Base-by-base conservation (phyloP, 2,113 vertebrate species). In the Petroica traversi region DNA sequence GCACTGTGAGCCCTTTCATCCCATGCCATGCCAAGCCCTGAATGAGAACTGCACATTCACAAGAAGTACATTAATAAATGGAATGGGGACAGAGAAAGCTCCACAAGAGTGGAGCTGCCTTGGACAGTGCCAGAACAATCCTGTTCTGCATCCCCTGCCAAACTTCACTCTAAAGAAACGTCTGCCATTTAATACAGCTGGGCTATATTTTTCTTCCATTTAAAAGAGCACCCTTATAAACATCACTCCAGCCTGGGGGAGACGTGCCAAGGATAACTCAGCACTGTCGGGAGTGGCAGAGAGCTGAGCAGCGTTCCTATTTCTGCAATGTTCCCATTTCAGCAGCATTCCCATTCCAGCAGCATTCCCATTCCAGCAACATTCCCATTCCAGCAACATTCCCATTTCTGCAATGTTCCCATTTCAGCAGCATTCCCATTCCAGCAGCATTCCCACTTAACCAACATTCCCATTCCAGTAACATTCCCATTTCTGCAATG, bases 151-250 rank as follows among this genome's bases (percentile, higher is more conserved):
- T n/a, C 57, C 55, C 23, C 8, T 0, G 9, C 63, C 88, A 85
- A 76, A 36, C 34, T 81, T 80, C 29, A 31, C 25, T 20, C 90
- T 40, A n/a, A 69, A 57, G 83, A 91, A 92, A 79, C 8, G 59
- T 36, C 73, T 93, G 88, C 36, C 66, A 11, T 76, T 80, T 89
- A 63, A 64, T 48, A 87, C 43, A 80, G 75, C 71, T 41, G 31
- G 57, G 66, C 57, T 72, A 2, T 91, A 66, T 88, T 89, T 95
- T 91, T 62, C 71, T 84, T 94, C 78, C 41, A 68, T 94, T 94
- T 88, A 43, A 66, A 94, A 86, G 40, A 54, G 28, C 6, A 0
- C 40, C 48, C 66, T 92, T 63, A 63, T 57, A 94, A 95, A 71
- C 69, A 93, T 62, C 89, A 8, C 64, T 92, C 57, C 81, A 85